Evolutionary conservation across 2,888 invertebrate genomes (phyloP).

Genomic region (Lymantria dispar): DNA sequence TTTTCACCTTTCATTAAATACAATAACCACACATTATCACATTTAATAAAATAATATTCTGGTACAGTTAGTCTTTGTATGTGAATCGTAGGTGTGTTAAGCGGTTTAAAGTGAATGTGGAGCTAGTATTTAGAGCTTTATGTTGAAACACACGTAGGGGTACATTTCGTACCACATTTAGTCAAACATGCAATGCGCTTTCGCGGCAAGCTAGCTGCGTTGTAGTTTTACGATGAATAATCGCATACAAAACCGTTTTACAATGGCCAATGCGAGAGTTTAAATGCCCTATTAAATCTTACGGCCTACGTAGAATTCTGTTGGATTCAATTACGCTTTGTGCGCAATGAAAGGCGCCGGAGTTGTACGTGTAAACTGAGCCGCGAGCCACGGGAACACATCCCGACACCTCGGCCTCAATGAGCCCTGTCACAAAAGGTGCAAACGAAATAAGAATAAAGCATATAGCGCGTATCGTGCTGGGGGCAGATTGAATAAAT

Average conservation of each 20-base stretch:
- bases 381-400: constrained; percentile 70
- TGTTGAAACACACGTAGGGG: constrained; percentile 54
- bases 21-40: constrained; percentile 9
- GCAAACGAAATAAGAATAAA: constrained; percentile 70
- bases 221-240: constrained; percentile 75
- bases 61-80: constrained; percentile 14
- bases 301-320: constrained; percentile 79
- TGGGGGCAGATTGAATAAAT: constrained; percentile 80
- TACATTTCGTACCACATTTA: constrained; percentile 53
- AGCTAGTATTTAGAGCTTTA: constrained; percentile 45
- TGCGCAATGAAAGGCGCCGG: constrained; percentile 78
- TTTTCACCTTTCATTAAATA: constrained; percentile 35
- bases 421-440: constrained; percentile 80
- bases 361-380: constrained; percentile 76
- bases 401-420: constrained; percentile 81
- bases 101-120: constrained; percentile 35
- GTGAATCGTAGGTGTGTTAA: constrained; percentile 36
- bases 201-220: constrained; percentile 68
- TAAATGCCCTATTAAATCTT: constrained; percentile 83
- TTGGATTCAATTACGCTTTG: constrained; percentile 83
- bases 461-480: constrained; percentile 67
- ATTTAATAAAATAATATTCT: too few relatives aligned
- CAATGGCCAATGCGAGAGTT: constrained; percentile 82
- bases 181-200: constrained; percentile 60
- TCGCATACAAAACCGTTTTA: constrained; percentile 76